Percentiles rank a stretch among this genome's conserved stretches.
These are phyloP conservation scores for Ectropis crepuscularia DNA, from an alignment of 2,888 invertebrate species.

Conservation along the genomic window DNA sequence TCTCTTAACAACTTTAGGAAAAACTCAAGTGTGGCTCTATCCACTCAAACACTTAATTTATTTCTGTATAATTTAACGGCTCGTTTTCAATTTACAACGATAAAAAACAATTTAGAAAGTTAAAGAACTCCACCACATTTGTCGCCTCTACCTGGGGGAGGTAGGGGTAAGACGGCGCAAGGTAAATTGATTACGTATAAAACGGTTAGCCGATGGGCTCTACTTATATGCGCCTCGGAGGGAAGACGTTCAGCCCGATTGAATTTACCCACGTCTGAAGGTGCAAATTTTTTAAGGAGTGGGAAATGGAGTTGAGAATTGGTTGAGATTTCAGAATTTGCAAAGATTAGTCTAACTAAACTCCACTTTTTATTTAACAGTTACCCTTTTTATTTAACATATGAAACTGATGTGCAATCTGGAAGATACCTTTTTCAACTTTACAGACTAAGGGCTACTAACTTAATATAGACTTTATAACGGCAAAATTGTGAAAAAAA, in stretches of 20 bases:
- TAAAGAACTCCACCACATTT: conserved; percentile 18
- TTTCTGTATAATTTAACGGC: too few relatives aligned
- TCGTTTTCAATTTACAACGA: not conserved
- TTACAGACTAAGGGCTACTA: too few relatives aligned
- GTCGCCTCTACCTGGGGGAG: conserved; percentile 44
- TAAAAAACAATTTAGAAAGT: conserved; percentile 19
- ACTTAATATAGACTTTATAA: too few relatives aligned
- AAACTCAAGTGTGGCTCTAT: too few relatives aligned
- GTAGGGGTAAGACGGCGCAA: conserved; percentile 54
- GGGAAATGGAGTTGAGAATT: conserved; percentile 49
- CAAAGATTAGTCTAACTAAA: not conserved
- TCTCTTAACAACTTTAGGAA: too few relatives aligned
- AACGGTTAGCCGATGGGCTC: conserved; percentile 68
- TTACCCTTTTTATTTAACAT: too few relatives aligned
- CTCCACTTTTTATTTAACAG: too few relatives aligned
- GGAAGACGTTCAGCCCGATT: conserved; percentile 58
- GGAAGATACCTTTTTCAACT: too few relatives aligned
- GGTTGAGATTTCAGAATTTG: conserved; percentile 31
- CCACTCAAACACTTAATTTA: too few relatives aligned
- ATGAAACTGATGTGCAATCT: too few relatives aligned
- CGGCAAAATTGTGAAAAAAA: too few relatives aligned
- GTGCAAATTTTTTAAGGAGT: conserved; percentile 48
- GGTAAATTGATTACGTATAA: conserved; percentile 78
- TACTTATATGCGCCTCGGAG: conserved; percentile 73
- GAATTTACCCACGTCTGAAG: conserved; percentile 63